Evolutionary conservation across 2,888 invertebrate genomes (phyloP).

Genomic region (Laspeyria flexula): DNA sequence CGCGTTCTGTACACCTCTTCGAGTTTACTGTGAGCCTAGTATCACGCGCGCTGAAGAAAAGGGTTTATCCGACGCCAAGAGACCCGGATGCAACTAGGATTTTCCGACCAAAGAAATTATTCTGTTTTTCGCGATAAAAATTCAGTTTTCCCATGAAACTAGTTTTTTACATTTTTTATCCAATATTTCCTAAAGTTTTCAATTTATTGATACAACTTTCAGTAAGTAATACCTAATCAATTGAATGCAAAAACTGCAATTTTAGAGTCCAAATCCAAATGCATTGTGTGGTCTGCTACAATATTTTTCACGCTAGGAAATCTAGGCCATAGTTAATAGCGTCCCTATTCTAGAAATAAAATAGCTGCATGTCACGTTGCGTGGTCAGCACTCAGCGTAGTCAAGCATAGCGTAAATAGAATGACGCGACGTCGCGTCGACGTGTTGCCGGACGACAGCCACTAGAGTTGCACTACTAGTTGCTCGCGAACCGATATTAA

Average conservation of each 20-base stretch:
- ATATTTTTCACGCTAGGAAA: slow-evolving; percentile 59
- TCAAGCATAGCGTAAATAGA: slow-evolving; percentile 74
- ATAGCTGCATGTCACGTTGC: slow-evolving; percentile 58
- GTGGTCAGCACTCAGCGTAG: slow-evolving; percentile 64
- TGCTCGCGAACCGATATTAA: neutral
- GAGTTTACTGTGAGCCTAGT: slow-evolving; percentile 76
- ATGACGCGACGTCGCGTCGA: slow-evolving; percentile 42
- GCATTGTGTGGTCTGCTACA: slow-evolving; percentile 16
- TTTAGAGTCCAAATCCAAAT: slow-evolving; percentile 8
- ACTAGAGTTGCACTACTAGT: slow-evolving; percentile 9
- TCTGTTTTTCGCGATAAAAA: slow-evolving; percentile 66
- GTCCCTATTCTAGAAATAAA: slow-evolving; percentile 71
- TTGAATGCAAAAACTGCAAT: slow-evolving; percentile 4
- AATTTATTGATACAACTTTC: neutral
- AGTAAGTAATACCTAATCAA: neutral
- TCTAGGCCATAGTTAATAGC: slow-evolving; percentile 70
- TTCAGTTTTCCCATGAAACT: slow-evolving; percentile 28
- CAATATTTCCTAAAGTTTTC: neutral
- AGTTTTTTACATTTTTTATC: neutral
- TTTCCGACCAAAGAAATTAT: slow-evolving; percentile 71
- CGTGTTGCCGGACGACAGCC: slow-evolving; percentile 3
- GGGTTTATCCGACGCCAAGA: slow-evolving; percentile 85
- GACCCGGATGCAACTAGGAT: slow-evolving; percentile 78
- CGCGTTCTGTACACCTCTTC: slow-evolving; percentile 67
- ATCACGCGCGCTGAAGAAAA: slow-evolving; percentile 86